Evolutionary conservation across 1,140 invertebrate species (phyloP).

Genomic region (Hycleus cichorii): DNA sequence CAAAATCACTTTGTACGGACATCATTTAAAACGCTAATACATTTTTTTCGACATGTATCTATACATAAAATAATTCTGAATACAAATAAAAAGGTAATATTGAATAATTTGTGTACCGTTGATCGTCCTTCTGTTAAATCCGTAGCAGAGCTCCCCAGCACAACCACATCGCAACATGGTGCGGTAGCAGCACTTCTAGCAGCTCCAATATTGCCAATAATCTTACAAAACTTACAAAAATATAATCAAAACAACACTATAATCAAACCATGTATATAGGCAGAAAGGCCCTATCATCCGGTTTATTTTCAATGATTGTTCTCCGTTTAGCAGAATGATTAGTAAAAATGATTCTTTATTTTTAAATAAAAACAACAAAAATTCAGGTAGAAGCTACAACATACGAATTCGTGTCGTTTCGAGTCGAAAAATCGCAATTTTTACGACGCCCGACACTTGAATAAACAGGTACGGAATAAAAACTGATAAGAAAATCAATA

Average conservation of each 20-base stretch:
- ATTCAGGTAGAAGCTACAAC: not conserved
- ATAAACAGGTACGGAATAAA: not conserved
- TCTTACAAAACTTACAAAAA: conserved; percentile 42
- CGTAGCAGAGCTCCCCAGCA: conserved; percentile 34
- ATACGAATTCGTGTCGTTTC: not conserved
- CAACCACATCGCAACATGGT: conserved; percentile 34
- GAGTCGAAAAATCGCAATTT: not conserved
- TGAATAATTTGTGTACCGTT: conserved; percentile 36
- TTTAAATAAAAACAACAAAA: not conserved
- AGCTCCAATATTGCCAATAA: conserved; percentile 37
- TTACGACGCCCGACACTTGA: not conserved
- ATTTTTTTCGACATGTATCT: too few species aligned
- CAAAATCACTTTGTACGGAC: too few species aligned
- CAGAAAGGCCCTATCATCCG: conserved; percentile 14
- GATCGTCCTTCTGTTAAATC: conserved; percentile 33
- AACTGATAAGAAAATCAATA: not conserved
- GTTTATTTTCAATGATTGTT: conserved; percentile 1
- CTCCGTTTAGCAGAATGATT: conserved; percentile 4
- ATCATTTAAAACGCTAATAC: too few species aligned
- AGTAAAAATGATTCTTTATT: not conserved
- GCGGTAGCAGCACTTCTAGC: conserved; percentile 36
- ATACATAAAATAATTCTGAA: too few species aligned
- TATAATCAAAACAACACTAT: conserved; percentile 42
- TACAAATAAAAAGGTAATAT: conserved; percentile 5
- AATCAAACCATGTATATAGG: conserved; percentile 39